phyloP scores from a whole-genome alignment of 2,888 invertebrate genomes.

The Hylaea fasciaria region DNA sequence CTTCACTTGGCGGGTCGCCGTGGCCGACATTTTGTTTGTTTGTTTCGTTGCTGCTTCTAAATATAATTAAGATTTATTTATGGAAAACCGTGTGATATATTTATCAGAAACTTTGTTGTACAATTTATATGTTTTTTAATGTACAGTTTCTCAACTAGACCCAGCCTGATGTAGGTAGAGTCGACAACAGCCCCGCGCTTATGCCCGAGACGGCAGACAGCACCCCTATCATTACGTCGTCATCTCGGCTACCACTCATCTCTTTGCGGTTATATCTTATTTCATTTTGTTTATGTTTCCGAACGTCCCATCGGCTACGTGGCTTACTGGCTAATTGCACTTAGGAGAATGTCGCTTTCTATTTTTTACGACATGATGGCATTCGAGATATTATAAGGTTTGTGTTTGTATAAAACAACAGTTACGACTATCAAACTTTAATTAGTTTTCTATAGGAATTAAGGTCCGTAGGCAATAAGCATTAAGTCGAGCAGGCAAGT shows the following conservation, averaged over 20 bases:
- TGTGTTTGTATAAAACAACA: conserved; percentile 5
- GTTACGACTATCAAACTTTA: neutral
- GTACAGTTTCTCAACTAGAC: neutral
- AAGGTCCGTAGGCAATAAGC: too few species aligned
- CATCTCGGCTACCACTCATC: conserved; percentile 29
- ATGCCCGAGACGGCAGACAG: neutral
- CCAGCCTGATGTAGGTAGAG: neutral
- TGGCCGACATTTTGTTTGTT: conserved; percentile 75
- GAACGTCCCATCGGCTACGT: conserved; percentile 51
- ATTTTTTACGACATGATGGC: conserved; percentile 37
- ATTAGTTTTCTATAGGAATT: too few species aligned
- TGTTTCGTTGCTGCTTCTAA: conserved; percentile 40
- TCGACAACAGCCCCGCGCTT: neutral
- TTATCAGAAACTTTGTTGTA: too few species aligned
- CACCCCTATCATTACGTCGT: conserved; percentile 23
- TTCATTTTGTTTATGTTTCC: conserved; percentile 49
- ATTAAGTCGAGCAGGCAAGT: too few species aligned
- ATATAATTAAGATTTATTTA: conserved; percentile 37
- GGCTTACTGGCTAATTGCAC: conserved; percentile 62
- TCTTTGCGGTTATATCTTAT: conserved; percentile 35
- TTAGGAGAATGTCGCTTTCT: conserved; percentile 45
- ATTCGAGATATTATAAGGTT: neutral
- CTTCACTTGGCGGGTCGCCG: conserved; percentile 81
- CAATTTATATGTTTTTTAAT: too few species aligned
- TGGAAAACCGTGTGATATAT: conserved; percentile 27